phyloP scores from a whole-genome alignment of 2,113 vertebrate species.

The Trogon melanurus region DNA sequence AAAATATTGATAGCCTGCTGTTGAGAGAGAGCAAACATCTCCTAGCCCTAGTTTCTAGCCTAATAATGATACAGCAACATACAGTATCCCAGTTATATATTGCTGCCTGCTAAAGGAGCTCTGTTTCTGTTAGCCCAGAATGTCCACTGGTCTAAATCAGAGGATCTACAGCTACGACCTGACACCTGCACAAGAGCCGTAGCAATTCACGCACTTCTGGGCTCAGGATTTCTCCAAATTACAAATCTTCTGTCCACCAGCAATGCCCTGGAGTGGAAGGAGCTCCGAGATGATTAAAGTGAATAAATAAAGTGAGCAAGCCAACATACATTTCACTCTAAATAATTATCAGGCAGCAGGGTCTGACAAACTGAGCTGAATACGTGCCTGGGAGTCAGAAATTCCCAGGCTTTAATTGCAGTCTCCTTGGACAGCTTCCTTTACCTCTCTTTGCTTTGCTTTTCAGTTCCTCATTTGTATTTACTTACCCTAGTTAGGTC shows the following conservation, averaged over 20 bases:
- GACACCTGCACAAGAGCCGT: not conserved
- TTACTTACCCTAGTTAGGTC: not conserved
- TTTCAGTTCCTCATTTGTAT: not conserved
- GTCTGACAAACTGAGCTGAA: not conserved
- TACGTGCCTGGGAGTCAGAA: not conserved
- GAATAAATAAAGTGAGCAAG: slow-evolving; percentile 27
- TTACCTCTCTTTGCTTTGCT: not conserved
- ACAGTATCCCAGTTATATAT: not conserved
- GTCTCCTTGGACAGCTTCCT: not conserved
- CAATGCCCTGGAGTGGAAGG: not conserved
- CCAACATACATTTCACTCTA: slow-evolving; percentile 19
- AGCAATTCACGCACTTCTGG: not conserved
- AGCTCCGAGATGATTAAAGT: slow-evolving; percentile 12
- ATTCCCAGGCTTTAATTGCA: not conserved
- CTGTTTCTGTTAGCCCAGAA: not conserved
- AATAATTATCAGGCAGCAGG: slow-evolving; percentile 13
- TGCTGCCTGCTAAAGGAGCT: not conserved
- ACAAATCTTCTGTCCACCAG: not conserved
- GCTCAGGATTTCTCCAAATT: not conserved
- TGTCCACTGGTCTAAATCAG: slow-evolving; percentile 11
- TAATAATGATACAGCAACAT: not conserved
- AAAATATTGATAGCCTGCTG: slow-evolving; percentile 42
- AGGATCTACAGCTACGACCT: not conserved
- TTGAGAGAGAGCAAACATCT: not conserved
- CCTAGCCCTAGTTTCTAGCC: not conserved